A percentile compares a stretch with the other conserved stretches of the same genome.
These are phyloP conservation scores for Hippopotamus amphibius DNA, from an alignment of 2,113 vertebrate species.

Conservation along the genomic window DNA sequence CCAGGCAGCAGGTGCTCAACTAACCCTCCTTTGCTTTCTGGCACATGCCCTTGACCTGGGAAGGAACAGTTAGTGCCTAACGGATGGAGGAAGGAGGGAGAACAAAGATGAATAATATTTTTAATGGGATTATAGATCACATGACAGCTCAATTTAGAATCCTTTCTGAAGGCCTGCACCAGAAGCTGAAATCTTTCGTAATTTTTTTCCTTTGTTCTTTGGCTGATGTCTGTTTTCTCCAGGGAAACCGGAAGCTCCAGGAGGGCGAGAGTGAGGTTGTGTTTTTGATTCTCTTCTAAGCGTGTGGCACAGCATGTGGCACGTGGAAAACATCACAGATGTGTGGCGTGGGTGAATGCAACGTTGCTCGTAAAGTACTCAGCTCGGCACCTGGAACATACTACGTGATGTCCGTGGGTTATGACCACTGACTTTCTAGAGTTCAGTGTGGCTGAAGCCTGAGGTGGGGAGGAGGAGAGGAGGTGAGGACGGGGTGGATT, in stretches of 20 bases:
- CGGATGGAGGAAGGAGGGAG: neutral
- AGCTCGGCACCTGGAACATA: neutral
- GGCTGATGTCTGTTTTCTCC: neutral
- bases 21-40: neutral
- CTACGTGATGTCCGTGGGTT: rapidly evolving
- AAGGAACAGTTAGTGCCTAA: neutral
- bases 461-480: neutral
- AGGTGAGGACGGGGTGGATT: rapidly evolving
- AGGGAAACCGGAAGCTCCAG: neutral
- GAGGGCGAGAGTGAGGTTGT: neutral
- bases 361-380: rapidly evolving
- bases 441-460: neutral
- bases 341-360: neutral
- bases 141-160: neutral
- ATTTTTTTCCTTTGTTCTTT: conserved; percentile 8
- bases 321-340: neutral
- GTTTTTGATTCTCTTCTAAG: neutral
- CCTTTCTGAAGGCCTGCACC: neutral
- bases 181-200: neutral
- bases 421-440: neutral
- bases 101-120: neutral
- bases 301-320: neutral
- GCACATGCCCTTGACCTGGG: neutral
- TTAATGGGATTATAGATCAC: neutral
- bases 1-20: neutral